A percentile compares a stretch with the other conserved stretches of the same genome.
Evolutionary conservation across 2,888 invertebrate species (phyloP).

Genomic region (Bembecia ichneumoniformis): DNA sequence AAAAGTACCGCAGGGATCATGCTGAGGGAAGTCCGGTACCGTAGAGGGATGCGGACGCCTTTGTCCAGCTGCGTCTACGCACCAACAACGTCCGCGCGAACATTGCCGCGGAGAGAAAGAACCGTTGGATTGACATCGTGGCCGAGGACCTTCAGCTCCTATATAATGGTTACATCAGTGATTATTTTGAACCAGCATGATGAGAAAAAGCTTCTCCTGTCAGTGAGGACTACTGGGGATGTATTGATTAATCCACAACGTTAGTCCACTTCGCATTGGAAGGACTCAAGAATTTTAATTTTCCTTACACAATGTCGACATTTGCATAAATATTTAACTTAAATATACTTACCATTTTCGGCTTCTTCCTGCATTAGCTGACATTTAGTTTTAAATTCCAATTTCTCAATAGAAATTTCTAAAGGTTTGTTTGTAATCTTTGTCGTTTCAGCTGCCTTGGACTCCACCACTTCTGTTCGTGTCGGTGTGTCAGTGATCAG

Average conservation of each 20-base stretch:
- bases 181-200: no score
- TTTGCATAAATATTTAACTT: no score
- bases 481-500: conserved; percentile 27
- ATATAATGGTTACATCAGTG: background rate
- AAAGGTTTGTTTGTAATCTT: conserved; percentile 27
- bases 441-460: conserved; percentile 44
- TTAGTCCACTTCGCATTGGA: no score
- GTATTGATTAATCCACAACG: no score
- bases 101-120: conserved; percentile 84
- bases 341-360: conserved; percentile 38
- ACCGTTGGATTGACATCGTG: conserved; percentile 79
- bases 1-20: conserved; percentile 43
- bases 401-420: conserved; percentile 36
- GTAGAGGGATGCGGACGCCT: conserved; percentile 23
- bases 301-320: no score
- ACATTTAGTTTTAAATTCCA: conserved; percentile 66
- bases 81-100: conserved; percentile 81
- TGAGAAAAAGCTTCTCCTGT: no score
- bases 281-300: no score
- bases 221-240: no score
- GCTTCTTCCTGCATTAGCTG: conserved; percentile 64
- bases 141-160: conserved; percentile 58
- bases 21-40: conserved; percentile 25
- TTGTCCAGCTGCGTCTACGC: conserved; percentile 83
- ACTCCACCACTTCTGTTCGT: conserved; percentile 43